Percentiles rank a stretch among this genome's conserved stretches.
Conservation (phyloP, 2,888 invertebrate genomes). For the Acrobasis consociella region DNA sequence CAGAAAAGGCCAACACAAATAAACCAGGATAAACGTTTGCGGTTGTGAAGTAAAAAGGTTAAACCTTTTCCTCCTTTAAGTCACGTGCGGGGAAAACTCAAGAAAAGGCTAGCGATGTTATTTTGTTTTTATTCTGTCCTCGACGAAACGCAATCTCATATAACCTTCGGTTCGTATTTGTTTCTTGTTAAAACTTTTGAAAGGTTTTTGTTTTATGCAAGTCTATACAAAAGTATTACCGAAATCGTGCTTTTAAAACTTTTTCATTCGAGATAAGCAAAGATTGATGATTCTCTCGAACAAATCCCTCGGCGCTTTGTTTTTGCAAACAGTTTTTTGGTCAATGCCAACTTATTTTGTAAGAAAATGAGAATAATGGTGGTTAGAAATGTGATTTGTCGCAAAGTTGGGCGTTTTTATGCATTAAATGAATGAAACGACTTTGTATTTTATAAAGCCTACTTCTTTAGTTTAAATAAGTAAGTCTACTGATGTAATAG, state of each 20-base stretch:
- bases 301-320: neutral
- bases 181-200: conserved; percentile 15
- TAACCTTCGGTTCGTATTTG: neutral
- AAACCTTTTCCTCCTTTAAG: conserved; percentile 24
- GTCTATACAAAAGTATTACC: conserved; percentile 7
- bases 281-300: conserved; percentile 6
- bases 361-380: conserved; percentile 8
- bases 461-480: no score
- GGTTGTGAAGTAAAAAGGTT: conserved; percentile 13
- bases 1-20: conserved; percentile 25
- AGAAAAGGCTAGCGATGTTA: conserved; percentile 9
- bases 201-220: neutral
- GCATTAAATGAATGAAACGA: neutral
- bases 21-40: conserved; percentile 7
- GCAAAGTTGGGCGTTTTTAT: neutral
- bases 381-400: neutral
- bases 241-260: conserved; percentile 4
- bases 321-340: neutral
- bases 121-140: neutral
- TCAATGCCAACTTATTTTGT: neutral
- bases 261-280: conserved; percentile 5
- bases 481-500: no score
- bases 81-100: conserved; percentile 31
- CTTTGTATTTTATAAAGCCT: neutral
- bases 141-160: neutral